Conservation (phyloP, 2,113 vertebrate species). For the Psophia crepitans region DNA sequence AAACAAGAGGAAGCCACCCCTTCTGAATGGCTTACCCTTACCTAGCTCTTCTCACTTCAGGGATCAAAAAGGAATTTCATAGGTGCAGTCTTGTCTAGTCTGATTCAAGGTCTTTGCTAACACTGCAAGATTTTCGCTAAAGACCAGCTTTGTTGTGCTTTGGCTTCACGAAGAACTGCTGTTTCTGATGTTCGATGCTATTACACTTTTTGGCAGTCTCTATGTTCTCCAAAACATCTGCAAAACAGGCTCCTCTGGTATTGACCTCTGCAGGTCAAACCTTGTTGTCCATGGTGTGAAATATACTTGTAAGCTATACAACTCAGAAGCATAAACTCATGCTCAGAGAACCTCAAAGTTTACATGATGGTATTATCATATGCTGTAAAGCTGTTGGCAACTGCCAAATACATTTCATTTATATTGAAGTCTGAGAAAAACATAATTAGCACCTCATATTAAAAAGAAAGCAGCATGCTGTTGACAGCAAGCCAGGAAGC, state of each 20-base stretch:
- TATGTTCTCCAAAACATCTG: not conserved
- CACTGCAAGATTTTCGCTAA: not conserved
- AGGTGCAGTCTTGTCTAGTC: not conserved
- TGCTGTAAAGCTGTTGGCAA: conserved; percentile 33
- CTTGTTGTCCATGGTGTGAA: not conserved
- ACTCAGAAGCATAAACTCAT: not conserved
- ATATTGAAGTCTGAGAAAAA: conserved; percentile 40
- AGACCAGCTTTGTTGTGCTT: not conserved
- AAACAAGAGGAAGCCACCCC: not conserved
- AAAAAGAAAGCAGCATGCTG: conserved; percentile 5
- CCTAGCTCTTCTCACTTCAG: not conserved
- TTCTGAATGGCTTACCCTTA: not conserved
- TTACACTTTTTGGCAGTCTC: not conserved
- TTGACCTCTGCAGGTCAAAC: not conserved
- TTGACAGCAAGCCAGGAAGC: conserved; percentile 49
- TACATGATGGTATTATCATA: not conserved
- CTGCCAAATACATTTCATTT: conserved; percentile 50
- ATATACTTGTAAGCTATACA: not conserved
- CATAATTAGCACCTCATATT: conserved; percentile 60
- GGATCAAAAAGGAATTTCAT: not conserved
- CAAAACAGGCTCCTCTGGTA: not conserved
- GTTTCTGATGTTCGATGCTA: not conserved
- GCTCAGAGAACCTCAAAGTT: not conserved
- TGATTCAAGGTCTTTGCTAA: not conserved
- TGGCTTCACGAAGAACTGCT: not conserved